phyloP scores from a whole-genome alignment of 1,140 invertebrate species.

The Meloidogyne exigua region DNA sequence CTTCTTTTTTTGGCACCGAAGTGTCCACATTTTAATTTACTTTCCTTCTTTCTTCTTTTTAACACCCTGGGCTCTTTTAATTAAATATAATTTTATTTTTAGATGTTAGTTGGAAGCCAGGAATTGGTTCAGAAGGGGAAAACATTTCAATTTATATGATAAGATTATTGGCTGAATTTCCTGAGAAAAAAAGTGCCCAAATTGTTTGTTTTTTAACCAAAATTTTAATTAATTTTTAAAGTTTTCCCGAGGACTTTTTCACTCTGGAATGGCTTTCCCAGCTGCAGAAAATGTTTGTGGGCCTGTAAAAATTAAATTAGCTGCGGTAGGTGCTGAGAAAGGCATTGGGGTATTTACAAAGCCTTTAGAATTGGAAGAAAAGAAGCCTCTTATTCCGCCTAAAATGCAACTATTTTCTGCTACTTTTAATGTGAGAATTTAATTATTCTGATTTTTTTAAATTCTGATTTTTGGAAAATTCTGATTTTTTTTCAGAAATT shows the following conservation, averaged over 20 bases:
- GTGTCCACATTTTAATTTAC: too few species aligned
- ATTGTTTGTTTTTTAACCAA: slow-evolving; percentile 13
- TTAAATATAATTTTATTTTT: slow-evolving; percentile 5
- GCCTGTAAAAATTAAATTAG: neutral
- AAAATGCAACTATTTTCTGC: slow-evolving; percentile 15
- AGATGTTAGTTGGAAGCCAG: slow-evolving; percentile 11
- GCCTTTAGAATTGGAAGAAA: slow-evolving; percentile 6
- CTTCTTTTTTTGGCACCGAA: too few species aligned
- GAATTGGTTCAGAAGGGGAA: slow-evolving; percentile 14
- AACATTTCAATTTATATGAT: slow-evolving; percentile 10
- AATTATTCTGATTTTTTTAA: slow-evolving; percentile 1
- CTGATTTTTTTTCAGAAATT: neutral
- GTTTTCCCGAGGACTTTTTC: neutral
- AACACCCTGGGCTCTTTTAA: too few species aligned
- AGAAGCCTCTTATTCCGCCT: neutral
- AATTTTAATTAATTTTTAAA: neutral
- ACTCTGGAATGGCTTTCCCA: neutral
- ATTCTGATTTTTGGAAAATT: neutral
- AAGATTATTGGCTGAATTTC: slow-evolving; percentile 17
- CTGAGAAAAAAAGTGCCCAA: slow-evolving; percentile 14
- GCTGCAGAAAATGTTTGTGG: slow-evolving; percentile 13
- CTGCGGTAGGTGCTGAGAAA: neutral
- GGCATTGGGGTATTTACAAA: slow-evolving; percentile 15
- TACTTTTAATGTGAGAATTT: slow-evolving; percentile 10
- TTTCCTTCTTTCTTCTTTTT: too few species aligned